Base-by-base conservation (phyloP, 2,888 invertebrate species). In the Brachyopa scutellaris region DNA sequence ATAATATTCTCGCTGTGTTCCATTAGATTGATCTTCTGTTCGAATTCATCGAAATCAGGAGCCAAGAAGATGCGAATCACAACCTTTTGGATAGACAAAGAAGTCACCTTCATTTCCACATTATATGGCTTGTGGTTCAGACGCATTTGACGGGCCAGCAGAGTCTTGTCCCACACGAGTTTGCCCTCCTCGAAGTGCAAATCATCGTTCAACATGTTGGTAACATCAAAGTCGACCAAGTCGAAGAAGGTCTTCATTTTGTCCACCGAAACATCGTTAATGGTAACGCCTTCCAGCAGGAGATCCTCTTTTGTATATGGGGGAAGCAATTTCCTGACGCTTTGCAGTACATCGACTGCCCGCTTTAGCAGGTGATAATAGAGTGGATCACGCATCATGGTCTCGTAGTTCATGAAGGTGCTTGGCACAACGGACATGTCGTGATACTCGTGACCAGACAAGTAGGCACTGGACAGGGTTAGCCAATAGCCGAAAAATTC, bases 231-330 rank as follows among this genome's bases (percentile, higher is more conserved):
- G 86, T 93, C 92, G 86, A 91, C 92, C 84, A 94, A 87, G 85
- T 94, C 94, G 88, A 94, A 94, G 91, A 93, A 94, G 23, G 95
- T 95, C 31, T 93, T 90, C 40, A 95, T 89, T 76, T 93, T 93
- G 85, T 93, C 93, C 74, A 94, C 92, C 2, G 93, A 92, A 21
- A 95, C 93, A 78, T 92, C 92, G 84, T 93, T 90, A 83, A 95
- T 92, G 42, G 89, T 88, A 2, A 95, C 93, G 23, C 93, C 93
- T 9, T 93, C 92, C 79, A 92, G 89, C 40, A 91, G 86, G 26
- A 95, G 90, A 80, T 95, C 93, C 84, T 93, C 92, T 69, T 89
- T 90, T 67, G 92, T 93, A 91, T 95, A 95, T 0, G 90, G 87
- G 36, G 93, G 92, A 29, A 95, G 90, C 51, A 92, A 88, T 76